phyloP scores from a whole-genome alignment of 2,113 vertebrate genomes.

The Pachycephala philippinensis region DNA sequence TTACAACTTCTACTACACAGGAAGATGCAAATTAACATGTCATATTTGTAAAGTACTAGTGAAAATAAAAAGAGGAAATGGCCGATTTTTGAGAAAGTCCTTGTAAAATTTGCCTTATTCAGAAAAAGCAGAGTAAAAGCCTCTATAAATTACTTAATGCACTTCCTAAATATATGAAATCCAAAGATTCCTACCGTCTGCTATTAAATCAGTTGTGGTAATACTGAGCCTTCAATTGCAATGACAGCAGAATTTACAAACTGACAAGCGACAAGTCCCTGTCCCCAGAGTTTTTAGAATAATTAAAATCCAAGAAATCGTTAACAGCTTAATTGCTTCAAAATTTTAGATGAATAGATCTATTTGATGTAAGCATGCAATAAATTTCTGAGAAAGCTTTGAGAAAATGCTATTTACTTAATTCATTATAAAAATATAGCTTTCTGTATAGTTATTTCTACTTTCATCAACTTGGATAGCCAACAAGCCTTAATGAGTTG shows the following conservation, averaged over 20 bases:
- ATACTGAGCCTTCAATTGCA: neutral
- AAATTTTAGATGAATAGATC: neutral
- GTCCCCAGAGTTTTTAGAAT: neutral
- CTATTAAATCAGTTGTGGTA: neutral
- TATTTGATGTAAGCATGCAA: neutral
- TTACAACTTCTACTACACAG: neutral
- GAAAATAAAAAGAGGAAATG: neutral
- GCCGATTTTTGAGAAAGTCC: neutral
- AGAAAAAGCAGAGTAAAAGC: neutral
- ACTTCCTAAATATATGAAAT: neutral
- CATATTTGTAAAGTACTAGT: neutral
- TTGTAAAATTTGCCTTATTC: neutral
- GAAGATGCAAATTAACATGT: neutral
- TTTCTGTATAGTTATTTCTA: neutral
- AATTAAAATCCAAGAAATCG: neutral
- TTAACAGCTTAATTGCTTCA: neutral
- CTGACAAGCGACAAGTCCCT: neutral
- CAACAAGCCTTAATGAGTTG: neutral
- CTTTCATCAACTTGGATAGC: neutral
- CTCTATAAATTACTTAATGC: neutral
- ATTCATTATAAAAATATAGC: neutral
- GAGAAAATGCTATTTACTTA: neutral
- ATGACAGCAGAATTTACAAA: neutral
- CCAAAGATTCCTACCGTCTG: neutral
- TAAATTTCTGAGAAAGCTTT: neutral